Base-by-base conservation (phyloP, 1,140 invertebrate genomes). In the Drosophila kepulauana region DNA sequence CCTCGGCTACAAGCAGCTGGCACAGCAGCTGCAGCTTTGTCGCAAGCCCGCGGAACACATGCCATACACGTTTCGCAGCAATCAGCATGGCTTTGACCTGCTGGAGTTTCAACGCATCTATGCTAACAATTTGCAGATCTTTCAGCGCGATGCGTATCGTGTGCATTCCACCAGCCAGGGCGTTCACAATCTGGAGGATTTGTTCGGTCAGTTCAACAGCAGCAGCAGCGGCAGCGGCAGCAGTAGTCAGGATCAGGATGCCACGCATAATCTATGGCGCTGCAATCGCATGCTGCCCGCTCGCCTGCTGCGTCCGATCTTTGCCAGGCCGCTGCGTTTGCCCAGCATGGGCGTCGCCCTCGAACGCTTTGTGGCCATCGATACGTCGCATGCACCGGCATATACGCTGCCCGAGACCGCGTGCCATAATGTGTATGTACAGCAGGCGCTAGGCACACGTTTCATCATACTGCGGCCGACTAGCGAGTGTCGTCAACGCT, bases 401-500 rank as follows among this genome's bases (percentile, higher is more conserved):
- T 96, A 96, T 91, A 75, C 82, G 25, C 88, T 96, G 90, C 96
- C 96, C 8, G 94, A 94, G 87, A 94, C 95, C 11, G 96, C 96
- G 87, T 96, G 96, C 81, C 94, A 95, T 33, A 96, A 95, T 92
- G 94, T 96, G 5, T 95, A 96, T 86, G 62, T 96, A 16, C 94
- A 94, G 58, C 96, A 96, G 91, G 94, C 94, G 5, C 93, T 93
- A 79, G 96, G 96, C 13, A 93, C 94, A 54, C 92, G 96, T 49
- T 93, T 94, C 45, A 94, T 96, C 79, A 93, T 95, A 35, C 78
- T 97, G 45, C 92, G 94, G 70, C 95, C 96, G n/a, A 95, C 95
- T 35, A 92, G 93, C 73, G 95, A 95, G 78, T 97, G 96, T 82
- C 79, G 76, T 48, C 77, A 93, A 59, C 93, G 93, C 41, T 97